phyloP scores from a whole-genome alignment of 2,113 vertebrate genomes.

The Atherinomorus stipes region DNA sequence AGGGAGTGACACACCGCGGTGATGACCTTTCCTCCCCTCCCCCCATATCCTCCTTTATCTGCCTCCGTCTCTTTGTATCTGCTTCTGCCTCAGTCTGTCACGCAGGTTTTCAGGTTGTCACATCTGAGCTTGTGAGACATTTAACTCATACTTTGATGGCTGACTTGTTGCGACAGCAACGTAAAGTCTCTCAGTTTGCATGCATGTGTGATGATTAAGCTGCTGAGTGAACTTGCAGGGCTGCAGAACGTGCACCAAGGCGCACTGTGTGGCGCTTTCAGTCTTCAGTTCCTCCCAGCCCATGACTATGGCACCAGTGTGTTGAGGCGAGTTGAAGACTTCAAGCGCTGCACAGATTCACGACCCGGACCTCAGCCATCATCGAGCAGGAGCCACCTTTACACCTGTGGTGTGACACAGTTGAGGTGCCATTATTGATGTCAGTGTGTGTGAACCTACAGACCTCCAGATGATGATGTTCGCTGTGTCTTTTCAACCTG shows the following conservation, averaged over 20 bases:
- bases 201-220: constrained; percentile 1
- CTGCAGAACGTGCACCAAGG: constrained; percentile 1
- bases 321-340: constrained; percentile 88
- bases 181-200: not conserved
- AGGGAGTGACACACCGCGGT: constrained; percentile 11
- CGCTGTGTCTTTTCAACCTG: too few relatives aligned
- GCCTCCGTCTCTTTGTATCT: constrained; percentile 32
- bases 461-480: too few relatives aligned
- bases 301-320: constrained; percentile 80
- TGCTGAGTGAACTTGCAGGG: constrained; percentile 19
- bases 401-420: not conserved
- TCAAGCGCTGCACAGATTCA: constrained; percentile 84
- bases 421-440: not conserved
- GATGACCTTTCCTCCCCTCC: constrained; percentile 57
- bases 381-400: not conserved
- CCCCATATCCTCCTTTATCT: constrained; percentile 32
- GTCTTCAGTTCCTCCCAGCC: constrained; percentile 89
- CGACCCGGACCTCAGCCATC: constrained; percentile 27
- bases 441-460: not conserved
- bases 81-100: constrained; percentile 5
- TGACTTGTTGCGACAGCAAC: constrained; percentile 12
- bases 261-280: constrained; percentile 85
- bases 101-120: constrained; percentile 27
- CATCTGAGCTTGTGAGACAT: constrained; percentile 49
- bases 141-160: constrained; percentile 48